Evolutionary conservation across 92 coral and sea anemone genomes (phyloP).

Genomic region (Porites lobata): DNA sequence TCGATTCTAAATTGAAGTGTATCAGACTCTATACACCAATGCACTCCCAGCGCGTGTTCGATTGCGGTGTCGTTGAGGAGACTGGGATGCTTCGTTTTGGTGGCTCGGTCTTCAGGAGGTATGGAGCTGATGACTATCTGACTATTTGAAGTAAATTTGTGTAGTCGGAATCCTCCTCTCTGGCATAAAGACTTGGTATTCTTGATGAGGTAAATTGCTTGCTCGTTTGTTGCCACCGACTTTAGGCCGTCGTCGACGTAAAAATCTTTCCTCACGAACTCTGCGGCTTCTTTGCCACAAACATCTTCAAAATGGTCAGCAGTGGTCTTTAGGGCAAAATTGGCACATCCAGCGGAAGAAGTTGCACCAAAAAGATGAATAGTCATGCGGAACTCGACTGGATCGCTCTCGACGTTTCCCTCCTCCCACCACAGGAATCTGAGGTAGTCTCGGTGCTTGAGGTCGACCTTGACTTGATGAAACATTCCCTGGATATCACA

Average conservation of each 20-base stretch:
- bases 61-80: conserved; percentile 34
- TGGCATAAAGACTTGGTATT: no score
- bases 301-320: no score
- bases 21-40: conserved; percentile 68
- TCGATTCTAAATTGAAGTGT: conserved; percentile 57
- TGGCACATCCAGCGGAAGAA: no score
- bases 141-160: conserved; percentile 39
- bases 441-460: conserved; percentile 26
- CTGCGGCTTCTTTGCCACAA: no score
- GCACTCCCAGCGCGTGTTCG: conserved; percentile 68
- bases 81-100: conserved; percentile 27
- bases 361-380: no score
- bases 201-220: no score
- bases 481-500: conserved; percentile 21
- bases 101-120: conserved; percentile 43
- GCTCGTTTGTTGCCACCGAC: no score
- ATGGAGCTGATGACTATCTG: conserved; percentile 45
- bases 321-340: conserved; percentile 38
- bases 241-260: no score
- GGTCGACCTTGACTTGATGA: conserved; percentile 42
- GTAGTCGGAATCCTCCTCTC: no score
- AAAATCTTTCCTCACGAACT: no score
- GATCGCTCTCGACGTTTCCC: conserved; percentile 1
- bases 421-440: conserved; percentile 56
- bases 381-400: conserved; percentile 40